Percentiles rank a stretch among this genome's conserved stretches.
phyloP scores from a whole-genome alignment of 2,113 vertebrate species.

The Urocynchramus pylzowi region DNA sequence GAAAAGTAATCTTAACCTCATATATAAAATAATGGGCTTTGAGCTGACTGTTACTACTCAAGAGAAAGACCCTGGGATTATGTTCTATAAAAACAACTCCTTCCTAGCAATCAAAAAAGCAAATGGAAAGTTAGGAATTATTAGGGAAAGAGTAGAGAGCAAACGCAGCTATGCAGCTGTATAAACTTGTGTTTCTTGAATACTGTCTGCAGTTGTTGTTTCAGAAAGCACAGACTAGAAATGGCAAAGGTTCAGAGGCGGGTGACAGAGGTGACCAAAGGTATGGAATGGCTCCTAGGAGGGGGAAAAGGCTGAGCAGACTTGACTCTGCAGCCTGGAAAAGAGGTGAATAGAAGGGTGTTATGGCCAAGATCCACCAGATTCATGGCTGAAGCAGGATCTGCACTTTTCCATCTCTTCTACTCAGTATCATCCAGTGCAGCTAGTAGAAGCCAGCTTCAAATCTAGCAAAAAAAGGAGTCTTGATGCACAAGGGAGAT shows the following conservation, averaged over 20 bases:
- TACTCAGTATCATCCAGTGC: background rate
- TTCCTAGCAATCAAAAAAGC: conserved; percentile 18
- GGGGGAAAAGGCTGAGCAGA: background rate
- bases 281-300: background rate
- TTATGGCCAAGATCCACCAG: background rate
- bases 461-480: background rate
- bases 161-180: conserved; percentile 29
- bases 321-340: background rate
- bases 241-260: background rate
- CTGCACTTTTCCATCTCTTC: background rate
- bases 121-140: conserved; percentile 30
- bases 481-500: background rate
- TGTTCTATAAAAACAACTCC: conserved; percentile 42
- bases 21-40: conserved; percentile 11
- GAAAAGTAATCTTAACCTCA: conserved; percentile 31
- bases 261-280: background rate
- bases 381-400: background rate
- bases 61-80: conserved; percentile 22
- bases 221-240: background rate
- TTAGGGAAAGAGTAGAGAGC: background rate
- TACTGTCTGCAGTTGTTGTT: background rate
- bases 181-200: background rate
- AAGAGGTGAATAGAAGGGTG: background rate
- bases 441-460: background rate
- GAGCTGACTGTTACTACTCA: background rate